Evolutionary conservation across 1,140 invertebrate genomes (phyloP).

Genomic region (Caerostris extrusa): DNA sequence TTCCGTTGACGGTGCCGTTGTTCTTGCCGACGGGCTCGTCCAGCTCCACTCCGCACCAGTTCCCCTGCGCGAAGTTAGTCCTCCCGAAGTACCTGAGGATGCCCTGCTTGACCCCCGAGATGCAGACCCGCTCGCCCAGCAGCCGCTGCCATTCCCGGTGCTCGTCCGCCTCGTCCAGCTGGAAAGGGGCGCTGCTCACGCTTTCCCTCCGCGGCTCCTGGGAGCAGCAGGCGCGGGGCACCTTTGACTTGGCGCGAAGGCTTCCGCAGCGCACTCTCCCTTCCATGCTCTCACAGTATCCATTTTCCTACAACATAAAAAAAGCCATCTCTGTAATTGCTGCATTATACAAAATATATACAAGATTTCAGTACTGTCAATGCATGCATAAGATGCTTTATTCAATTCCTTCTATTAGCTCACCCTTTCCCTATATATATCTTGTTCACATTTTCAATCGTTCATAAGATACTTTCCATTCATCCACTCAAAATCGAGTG

Average conservation of each 20-base stretch:
- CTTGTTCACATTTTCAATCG: too few species aligned
- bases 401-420: too few species aligned
- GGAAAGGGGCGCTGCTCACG: background rate
- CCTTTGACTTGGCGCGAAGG: conserved; percentile 59
- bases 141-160: conserved; percentile 59
- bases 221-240: conserved; percentile 47
- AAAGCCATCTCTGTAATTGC: too few species aligned
- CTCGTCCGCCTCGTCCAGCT: conserved; percentile 38
- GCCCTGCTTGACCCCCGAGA: conserved; percentile 83
- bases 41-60: conserved; percentile 86
- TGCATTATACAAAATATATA: too few species aligned
- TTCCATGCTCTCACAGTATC: conserved; percentile 42
- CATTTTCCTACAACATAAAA: conserved; percentile 44
- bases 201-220: background rate
- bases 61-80: conserved; percentile 84
- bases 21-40: conserved; percentile 85
- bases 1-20: conserved; percentile 85
- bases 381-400: too few species aligned
- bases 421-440: too few species aligned
- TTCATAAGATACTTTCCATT: too few species aligned
- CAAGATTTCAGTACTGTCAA: too few species aligned
- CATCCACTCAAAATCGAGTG: too few species aligned
- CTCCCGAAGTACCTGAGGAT: conserved; percentile 84
- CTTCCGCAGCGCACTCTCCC: background rate
- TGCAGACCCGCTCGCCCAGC: conserved; percentile 84